Percentiles rank a stretch among this genome's conserved stretches.
Conservation (phyloP, 2,888 invertebrate species). For the Tanypteryx hageni region DNA sequence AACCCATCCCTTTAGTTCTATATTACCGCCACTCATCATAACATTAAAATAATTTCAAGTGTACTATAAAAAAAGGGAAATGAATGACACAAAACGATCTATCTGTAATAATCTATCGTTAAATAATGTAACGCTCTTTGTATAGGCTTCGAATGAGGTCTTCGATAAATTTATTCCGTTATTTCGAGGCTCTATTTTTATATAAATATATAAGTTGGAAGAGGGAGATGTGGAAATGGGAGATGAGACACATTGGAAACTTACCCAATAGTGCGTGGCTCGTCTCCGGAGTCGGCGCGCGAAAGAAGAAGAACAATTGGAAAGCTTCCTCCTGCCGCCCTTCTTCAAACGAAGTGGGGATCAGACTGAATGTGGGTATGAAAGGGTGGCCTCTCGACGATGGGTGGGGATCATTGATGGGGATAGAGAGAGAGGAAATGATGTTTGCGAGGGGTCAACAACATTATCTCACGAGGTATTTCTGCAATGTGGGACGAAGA, state of each 20-base stretch:
- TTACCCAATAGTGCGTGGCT: not conserved
- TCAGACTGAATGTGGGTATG: constrained; percentile 1
- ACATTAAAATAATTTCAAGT: too few relatives aligned
- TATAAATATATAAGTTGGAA: too few relatives aligned
- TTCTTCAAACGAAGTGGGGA: constrained; percentile 11
- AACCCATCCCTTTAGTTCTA: too few relatives aligned
- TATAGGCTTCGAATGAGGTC: too few relatives aligned
- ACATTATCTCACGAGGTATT: not conserved
- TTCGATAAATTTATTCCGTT: too few relatives aligned
- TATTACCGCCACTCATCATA: too few relatives aligned
- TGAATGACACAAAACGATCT: too few relatives aligned
- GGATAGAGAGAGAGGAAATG: constrained; percentile 4
- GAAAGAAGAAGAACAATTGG: not conserved
- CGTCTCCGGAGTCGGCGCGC: not conserved
- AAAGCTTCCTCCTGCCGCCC: constrained; percentile 1
- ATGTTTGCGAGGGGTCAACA: constrained; percentile 14
- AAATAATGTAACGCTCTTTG: too few relatives aligned
- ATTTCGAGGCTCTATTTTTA: too few relatives aligned
- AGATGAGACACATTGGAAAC: not conserved
- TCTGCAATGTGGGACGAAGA: constrained; percentile 24
- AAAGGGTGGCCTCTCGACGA: not conserved
- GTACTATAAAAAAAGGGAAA: too few relatives aligned
- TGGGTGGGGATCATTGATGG: constrained; percentile 10
- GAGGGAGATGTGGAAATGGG: too few relatives aligned
- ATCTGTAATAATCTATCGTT: too few relatives aligned